Evolutionary conservation across 2,113 vertebrate species (phyloP).

Genomic region (Pelusios castaneus): DNA sequence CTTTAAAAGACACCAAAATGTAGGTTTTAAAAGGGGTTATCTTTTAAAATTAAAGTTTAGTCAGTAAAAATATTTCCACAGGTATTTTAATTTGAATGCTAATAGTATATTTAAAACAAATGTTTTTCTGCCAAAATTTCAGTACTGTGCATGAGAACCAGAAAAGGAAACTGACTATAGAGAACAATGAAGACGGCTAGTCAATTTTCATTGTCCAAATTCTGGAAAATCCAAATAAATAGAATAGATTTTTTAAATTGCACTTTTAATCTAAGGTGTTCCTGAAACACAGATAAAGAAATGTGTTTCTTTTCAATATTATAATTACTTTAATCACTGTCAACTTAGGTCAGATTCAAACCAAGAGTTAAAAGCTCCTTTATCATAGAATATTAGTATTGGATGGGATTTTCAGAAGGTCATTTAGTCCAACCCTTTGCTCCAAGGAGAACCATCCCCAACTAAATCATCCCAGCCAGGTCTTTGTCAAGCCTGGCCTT

Average conservation of each 20-base stretch:
- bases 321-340: neutral
- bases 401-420: no score
- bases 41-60: neutral
- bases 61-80: no score
- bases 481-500: no score
- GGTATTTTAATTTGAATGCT: no score
- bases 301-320: accelerated
- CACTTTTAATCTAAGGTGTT: neutral
- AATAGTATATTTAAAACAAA: no score
- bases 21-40: neutral
- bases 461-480: no score
- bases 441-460: no score
- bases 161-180: neutral
- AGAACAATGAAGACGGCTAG: neutral
- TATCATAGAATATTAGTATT: neutral
- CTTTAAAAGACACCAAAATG: neutral
- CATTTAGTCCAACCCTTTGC: no score
- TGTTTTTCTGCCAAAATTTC: neutral
- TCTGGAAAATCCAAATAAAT: neutral
- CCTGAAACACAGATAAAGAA: neutral
- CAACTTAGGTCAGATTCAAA: neutral
- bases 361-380: neutral
- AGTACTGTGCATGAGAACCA: neutral
- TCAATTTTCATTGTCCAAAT: neutral
- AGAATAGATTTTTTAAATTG: neutral